These are phyloP conservation scores for Charanyca ferruginea DNA, from an alignment of 2,888 invertebrate genomes.

Conservation along the genomic window DNA sequence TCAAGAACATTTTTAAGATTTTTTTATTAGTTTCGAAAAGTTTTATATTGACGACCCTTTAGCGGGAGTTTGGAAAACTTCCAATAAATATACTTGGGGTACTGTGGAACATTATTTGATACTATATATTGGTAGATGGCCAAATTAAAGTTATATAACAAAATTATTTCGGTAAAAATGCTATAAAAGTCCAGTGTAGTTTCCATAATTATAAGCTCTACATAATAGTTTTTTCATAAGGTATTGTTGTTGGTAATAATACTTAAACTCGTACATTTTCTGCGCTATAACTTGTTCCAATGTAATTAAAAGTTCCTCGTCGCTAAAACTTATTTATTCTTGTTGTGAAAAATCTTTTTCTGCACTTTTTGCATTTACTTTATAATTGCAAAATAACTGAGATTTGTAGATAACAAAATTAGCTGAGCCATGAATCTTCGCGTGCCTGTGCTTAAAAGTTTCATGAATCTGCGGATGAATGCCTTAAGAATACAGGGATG, in stretches of 20 bases:
- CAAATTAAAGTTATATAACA: background rate
- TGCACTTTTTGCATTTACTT: constrained; percentile 19
- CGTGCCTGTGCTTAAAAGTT: too few relatives aligned
- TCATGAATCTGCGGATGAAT: too few relatives aligned
- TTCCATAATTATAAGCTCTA: constrained; percentile 4
- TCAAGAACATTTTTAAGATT: constrained; percentile 52
- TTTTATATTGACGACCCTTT: constrained; percentile 48
- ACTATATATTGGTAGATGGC: too few relatives aligned
- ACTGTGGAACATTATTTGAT: background rate
- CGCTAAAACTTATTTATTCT: constrained; percentile 36
- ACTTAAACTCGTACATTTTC: constrained; percentile 48
- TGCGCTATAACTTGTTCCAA: constrained; percentile 40
- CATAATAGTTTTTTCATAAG: constrained; percentile 35
- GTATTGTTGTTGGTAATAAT: constrained; percentile 6
- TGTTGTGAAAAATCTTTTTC: constrained; percentile 40
- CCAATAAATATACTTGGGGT: constrained; percentile 22
- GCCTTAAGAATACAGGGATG: too few relatives aligned
- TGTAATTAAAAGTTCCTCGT: constrained; percentile 55
- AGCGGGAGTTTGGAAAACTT: constrained; percentile 29
- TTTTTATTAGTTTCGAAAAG: constrained; percentile 40
- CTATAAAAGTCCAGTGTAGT: constrained; percentile 1
- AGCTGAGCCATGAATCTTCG: too few relatives aligned
- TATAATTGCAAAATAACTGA: constrained; percentile 13
- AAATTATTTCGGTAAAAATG: background rate
- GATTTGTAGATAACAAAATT: background rate